Percentiles rank a stretch among this genome's conserved stretches.
Conservation (phyloP, 1,140 invertebrate species). For the Procambarus clarkii region DNA sequence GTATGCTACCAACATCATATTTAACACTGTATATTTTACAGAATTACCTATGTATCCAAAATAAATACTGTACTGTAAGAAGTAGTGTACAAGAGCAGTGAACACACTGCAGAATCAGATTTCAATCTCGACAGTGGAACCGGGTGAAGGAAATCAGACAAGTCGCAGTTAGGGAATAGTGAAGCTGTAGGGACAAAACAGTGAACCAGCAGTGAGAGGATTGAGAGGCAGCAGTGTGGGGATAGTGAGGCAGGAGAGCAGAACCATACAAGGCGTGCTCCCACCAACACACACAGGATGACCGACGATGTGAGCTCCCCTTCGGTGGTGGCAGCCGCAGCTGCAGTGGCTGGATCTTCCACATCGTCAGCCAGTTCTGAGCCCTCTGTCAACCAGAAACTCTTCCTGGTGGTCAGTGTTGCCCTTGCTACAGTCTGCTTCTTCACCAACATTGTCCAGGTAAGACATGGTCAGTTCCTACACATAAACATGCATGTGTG, state of each 20-base stretch:
- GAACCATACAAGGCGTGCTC: no score
- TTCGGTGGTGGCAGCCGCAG: neutral
- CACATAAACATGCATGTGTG: no score
- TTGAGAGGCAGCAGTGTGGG: neutral
- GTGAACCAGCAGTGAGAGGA: neutral
- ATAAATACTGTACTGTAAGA: neutral
- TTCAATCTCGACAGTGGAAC: neutral
- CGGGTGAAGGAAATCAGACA: neutral
- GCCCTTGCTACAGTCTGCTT: constrained; percentile 72
- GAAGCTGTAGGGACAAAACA: neutral
- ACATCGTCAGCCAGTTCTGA: constrained; percentile 23
- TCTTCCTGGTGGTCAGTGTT: constrained; percentile 71
- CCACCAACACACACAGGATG: neutral
- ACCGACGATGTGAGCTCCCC: neutral
- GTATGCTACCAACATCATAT: no score
- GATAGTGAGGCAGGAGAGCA: neutral
- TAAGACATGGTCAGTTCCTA: neutral
- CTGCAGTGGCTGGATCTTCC: constrained; percentile 11
- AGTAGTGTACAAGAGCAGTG: neutral
- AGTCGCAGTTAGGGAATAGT: neutral
- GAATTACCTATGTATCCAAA: neutral
- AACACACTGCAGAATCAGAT: neutral
- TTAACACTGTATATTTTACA: no score
- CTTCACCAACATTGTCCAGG: constrained; percentile 71
- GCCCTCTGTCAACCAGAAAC: constrained; percentile 70